Conservation (phyloP, 30 jellyfish, hydroid and myxozoan species). For the Aurelia sp. region DNA sequence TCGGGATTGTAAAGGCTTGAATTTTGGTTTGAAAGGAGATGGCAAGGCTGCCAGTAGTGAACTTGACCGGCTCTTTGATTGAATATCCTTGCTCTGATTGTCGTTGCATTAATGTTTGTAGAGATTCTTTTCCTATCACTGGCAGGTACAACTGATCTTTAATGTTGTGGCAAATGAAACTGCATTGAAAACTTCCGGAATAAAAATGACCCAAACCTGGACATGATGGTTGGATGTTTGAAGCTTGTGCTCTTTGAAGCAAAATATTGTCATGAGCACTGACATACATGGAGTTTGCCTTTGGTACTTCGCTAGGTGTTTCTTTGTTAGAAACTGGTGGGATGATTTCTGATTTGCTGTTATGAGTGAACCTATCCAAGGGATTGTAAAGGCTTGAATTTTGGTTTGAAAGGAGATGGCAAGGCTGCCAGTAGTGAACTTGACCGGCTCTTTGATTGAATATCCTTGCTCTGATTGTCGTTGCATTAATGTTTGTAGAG, state of each 20-base stretch:
- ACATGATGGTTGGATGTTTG: neutral
- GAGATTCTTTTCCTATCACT: constrained; percentile 2
- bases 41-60: neutral
- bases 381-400: constrained; percentile 1
- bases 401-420: neutral
- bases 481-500: neutral
- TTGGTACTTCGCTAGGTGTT: neutral
- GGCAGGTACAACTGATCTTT: neutral
- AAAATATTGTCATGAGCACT: neutral
- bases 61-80: neutral
- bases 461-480: neutral
- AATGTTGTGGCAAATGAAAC: constrained; percentile 8
- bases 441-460: neutral
- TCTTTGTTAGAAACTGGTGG: too few relatives aligned
- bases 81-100: neutral
- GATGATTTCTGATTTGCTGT: too few relatives aligned
- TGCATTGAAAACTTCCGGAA: constrained; percentile 37
- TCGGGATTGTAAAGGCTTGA: constrained; percentile 6
- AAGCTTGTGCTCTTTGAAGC: constrained; percentile 41
- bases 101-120: neutral
- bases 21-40: neutral
- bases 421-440: neutral
- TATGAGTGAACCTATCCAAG: too few relatives aligned
- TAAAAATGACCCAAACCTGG: constrained; percentile 12
- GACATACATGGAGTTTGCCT: constrained; percentile 11